Evolutionary conservation across 2,113 vertebrate genomes (phyloP), one percentile per base, ranked within the genome.

Genomic region (Pluvianellus socialis): DNA sequence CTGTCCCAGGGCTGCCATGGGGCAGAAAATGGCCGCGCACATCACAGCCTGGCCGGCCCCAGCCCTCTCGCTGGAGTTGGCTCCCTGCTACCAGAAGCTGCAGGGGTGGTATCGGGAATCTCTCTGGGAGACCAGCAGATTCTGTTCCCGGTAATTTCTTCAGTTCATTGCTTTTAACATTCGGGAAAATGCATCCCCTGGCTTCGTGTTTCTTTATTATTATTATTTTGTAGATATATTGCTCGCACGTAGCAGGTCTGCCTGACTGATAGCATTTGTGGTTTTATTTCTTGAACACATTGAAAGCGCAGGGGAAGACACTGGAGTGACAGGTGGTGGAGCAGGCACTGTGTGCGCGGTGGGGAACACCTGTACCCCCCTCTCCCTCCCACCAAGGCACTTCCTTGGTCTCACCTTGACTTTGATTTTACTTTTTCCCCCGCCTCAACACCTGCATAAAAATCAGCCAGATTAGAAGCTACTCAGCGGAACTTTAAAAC

Each of bases 211-310:
- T 72, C 5, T 42, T 24, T 18, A 1, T 42, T 56, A 1, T 42
- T 56, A 20, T 16, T 72, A 26, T 79, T 88, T 72, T 88, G 21
- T 88, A 26, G 44, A 22, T 22, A 11, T 40, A 26, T 88, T 14
- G 4, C 26, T 83, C 0, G 0, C 35, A 42, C 0, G 0, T 50
- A 50, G 38, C 2, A 2, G 9, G 26, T 91, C 79, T 77, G 24
- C 52, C 23, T 2, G 12, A 45, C 74, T 49, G 45, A 53, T 73
- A 7, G 10, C 44, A 24, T 62, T 86, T 10, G 5, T 81, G 55
- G 10, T 26, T 93, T 87, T 91, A 38, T 88, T 95, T 94, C 63
- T 67, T 73, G n/a, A 40, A 70, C 2, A 1, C 2, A 0, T n/a
- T 79, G 38, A 67, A 95, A 86, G n/a, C 2, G 1, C 21, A 28